Base-by-base conservation (phyloP, 2,888 invertebrate genomes). In the Lymantria dispar region DNA sequence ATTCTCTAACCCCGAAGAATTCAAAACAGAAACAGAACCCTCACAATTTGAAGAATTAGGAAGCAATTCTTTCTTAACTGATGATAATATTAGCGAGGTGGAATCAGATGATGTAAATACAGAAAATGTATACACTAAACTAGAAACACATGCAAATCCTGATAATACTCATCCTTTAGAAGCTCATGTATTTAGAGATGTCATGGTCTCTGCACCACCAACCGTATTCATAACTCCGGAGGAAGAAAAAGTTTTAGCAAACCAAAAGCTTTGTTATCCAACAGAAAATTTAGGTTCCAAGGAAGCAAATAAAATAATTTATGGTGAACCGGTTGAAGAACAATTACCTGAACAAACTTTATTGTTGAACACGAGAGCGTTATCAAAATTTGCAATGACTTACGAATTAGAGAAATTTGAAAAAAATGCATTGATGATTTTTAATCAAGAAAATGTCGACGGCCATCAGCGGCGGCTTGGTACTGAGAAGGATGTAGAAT, bases 391-490 rank as follows among this genome's bases (percentile, higher is more conserved):
- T 11, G 80, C 81, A 0, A 36, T 54, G 0, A 86, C 87, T 0
- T 87, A 88, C 46, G 75, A 82, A 68, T 56, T 88, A 43, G 86
- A 88, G 56, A 80, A 54, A 1, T 87, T 84, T 66, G 68, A 79
- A n/a, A 83, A 84, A 56, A 80, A 87, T 45, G 72, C 65, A n/a
- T 47, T 88, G 22, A 55, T 87, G 8, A 83, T 88, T 47, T 83
- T 88, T 37, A 86, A 87, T 64, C 87, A 87, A 50, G 72, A 74
- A 43, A 71, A 75, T 13, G 64, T 85, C 30, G 68, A 70, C 11
- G 83, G 78, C 0, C 76, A 76, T 45, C 59, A 59, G n/a, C 75
- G 76, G 0, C 74, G 87, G 49, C 38, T 60, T 11, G 88, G 87
- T 0, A 82, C 87, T 7, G 70, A 75, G 9, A 71, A 76, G 56